These are phyloP conservation scores for Lipophrys pholis DNA, from an alignment of 2,113 vertebrate genomes.

Conservation along the genomic window DNA sequence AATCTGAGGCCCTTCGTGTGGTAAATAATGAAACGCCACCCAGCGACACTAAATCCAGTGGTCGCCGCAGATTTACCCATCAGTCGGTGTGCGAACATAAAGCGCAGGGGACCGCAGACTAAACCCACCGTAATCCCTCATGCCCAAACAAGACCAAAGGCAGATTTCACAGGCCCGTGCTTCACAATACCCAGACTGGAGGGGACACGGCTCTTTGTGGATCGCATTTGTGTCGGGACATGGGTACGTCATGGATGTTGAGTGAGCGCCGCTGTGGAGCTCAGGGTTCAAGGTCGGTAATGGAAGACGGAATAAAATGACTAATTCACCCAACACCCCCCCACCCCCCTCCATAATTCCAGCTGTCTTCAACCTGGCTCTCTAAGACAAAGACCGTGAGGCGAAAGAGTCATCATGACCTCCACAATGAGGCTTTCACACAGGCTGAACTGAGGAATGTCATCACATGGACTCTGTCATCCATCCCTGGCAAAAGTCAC, in stretches of 20 bases:
- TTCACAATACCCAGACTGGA: slow-evolving; percentile 67
- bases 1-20: slow-evolving; percentile 17
- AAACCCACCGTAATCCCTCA: slow-evolving; percentile 71
- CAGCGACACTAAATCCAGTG: slow-evolving; percentile 2
- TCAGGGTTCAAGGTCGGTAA: slow-evolving; percentile 51
- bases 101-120: slow-evolving; percentile 41
- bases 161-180: slow-evolving; percentile 76
- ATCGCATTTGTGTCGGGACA: slow-evolving; percentile 49
- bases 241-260: slow-evolving; percentile 23
- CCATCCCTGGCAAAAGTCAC: background rate
- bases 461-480: slow-evolving; percentile 17
- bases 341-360: slow-evolving; percentile 50
- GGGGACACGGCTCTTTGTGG: slow-evolving; percentile 56
- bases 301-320: slow-evolving; percentile 50
- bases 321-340: slow-evolving; percentile 31
- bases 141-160: slow-evolving; percentile 71
- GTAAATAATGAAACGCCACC: slow-evolving; percentile 28
- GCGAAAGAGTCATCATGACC: slow-evolving; percentile 62
- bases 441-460: slow-evolving; percentile 37
- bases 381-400: slow-evolving; percentile 70
- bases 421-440: slow-evolving; percentile 56
- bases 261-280: slow-evolving; percentile 32
- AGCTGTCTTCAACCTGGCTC: slow-evolving; percentile 78
- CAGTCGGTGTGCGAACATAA: slow-evolving; percentile 52
- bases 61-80: slow-evolving; percentile 47